Evolutionary conservation across 2,113 vertebrate genomes (phyloP), one percentile per base, ranked within the genome.

Genomic region (Vulpes lagopus): DNA sequence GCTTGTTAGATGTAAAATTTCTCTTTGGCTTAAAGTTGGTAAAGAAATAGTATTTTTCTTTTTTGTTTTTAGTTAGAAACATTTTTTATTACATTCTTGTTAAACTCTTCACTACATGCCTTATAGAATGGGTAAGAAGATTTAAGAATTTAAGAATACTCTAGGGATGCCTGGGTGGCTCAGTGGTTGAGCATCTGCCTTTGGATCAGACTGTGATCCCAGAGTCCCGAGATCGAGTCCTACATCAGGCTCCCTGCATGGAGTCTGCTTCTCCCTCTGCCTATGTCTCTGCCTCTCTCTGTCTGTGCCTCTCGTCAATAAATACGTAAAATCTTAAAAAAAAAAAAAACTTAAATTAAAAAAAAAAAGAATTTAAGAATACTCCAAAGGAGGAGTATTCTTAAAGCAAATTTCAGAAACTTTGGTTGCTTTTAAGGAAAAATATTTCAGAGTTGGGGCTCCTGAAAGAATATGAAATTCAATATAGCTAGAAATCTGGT

Each of bases 401-500:
- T 93, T 90, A 62, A 86, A 80, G 35, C 55, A 91, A 91, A 76
- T 79, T 82, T 94, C 55, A 92, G 80, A 67, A 95, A 74, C 23
- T 83, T 89, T 59, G 27, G 8, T 94, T 97, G n/a, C 27, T 74
- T 59, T 89, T 38, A 80, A 92, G 78, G 76, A 88, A 92, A 93
- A 89, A 38, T 69, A 86, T 67, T 86, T 94, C 38, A 79, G 60
- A 94, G 25, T 74, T 87, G 57, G 62, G 10, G 43, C 32, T 93
- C 69, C 79, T 95, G 73, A 97, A 86, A 91, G 62, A 91, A 85
- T 64, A 81, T 64, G 85, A 95, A 94, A 93, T 94, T 96, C 60
- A 53, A 27, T 69, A 91, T 69, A 93, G 67, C 55, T 94, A 89
- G 71, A 95, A 94, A 96, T 94, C 38, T 59, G 25, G 67, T 83